Percentiles rank a stretch among this genome's conserved stretches.
Evolutionary conservation across 2,797 vertebrate species (phyloP).

Genomic region (Manis javanica): DNA sequence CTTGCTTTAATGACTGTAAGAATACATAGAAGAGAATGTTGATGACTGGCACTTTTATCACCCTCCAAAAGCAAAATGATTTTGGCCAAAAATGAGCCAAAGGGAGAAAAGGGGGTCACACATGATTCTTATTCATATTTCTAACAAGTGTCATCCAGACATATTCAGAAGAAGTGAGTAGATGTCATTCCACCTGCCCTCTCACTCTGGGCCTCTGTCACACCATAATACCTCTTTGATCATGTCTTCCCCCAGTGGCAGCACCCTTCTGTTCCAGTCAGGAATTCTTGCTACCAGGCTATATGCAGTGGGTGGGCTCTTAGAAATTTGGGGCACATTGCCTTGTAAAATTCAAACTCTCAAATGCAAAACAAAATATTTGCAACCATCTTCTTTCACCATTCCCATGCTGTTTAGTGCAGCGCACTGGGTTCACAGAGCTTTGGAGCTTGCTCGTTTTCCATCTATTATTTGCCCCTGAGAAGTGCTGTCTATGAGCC

Average conservation of each 20-base stretch:
- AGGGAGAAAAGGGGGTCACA: neutral
- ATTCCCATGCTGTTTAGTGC: neutral
- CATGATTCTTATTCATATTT: neutral
- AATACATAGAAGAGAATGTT: neutral
- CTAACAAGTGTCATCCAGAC: neutral
- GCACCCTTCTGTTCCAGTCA: neutral
- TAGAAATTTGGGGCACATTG: neutral
- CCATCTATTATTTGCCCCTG: neutral
- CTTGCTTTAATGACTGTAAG: slow-evolving; percentile 2
- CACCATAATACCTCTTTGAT: neutral
- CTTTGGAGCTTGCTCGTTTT: neutral
- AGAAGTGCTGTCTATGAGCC: neutral
- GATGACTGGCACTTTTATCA: neutral
- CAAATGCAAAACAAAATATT: neutral
- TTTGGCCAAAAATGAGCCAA: neutral
- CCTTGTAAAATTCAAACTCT: neutral
- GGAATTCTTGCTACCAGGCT: neutral
- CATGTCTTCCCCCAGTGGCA: neutral
- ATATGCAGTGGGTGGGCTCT: neutral
- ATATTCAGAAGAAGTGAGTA: neutral
- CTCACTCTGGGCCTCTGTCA: neutral
- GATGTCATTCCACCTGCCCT: neutral
- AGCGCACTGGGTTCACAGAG: neutral
- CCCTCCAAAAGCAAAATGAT: neutral
- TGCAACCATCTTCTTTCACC: neutral